Percentiles rank a stretch among this genome's conserved stretches.
These are phyloP conservation scores for Vanessa atalanta DNA, from an alignment of 1,140 invertebrate genomes.

Conservation along the genomic window DNA sequence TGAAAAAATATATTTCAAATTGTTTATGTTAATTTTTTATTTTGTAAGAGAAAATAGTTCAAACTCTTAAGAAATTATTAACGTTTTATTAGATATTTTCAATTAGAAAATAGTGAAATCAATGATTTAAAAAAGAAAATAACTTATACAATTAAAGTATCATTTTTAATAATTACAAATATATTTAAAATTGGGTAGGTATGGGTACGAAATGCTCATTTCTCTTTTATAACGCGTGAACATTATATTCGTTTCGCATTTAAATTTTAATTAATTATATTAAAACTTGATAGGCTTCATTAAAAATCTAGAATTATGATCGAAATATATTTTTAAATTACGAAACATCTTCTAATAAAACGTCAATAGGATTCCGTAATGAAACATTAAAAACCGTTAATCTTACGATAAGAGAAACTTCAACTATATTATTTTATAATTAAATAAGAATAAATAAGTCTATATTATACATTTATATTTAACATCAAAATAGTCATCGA, in stretches of 20 bases:
- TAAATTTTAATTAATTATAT: slow-evolving; percentile 20
- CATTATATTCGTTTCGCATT: neutral
- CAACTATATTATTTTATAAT: no score
- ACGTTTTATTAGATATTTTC: no score
- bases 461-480: no score
- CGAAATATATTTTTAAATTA: neutral
- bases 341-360: neutral
- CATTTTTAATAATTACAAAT: neutral
- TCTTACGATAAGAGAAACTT: no score
- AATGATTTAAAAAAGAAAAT: no score
- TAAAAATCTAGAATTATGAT: slow-evolving; percentile 21
- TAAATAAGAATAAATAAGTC: no score
- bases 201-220: neutral
- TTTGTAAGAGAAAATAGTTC: no score
- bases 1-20: no score
- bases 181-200: neutral
- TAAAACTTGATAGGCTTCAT: slow-evolving; percentile 15
- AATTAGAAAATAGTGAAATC: no score
- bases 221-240: slow-evolving; percentile 18
- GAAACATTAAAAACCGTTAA: neutral
- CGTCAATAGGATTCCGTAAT: neutral
- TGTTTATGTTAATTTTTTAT: no score
- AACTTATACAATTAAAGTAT: neutral
- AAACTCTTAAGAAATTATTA: no score
- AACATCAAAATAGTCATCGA: no score